Conservation (phyloP, 2,888 invertebrate species). For the Drosophila tripunctata region DNA sequence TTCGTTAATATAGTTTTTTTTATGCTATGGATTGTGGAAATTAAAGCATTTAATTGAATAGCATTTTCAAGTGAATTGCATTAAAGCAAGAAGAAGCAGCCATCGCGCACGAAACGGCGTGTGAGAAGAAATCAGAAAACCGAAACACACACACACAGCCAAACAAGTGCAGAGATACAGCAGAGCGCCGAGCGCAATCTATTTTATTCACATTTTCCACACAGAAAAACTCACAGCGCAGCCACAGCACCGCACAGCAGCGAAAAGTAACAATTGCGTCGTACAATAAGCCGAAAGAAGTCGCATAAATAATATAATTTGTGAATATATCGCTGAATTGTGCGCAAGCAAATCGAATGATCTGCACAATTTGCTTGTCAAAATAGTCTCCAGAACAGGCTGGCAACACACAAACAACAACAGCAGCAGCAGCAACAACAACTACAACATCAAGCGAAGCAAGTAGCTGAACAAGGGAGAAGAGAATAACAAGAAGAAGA, state of each 20-base stretch:
- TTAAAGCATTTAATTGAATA: not conserved
- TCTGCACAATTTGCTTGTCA: conserved; percentile 41
- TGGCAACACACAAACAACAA: conserved; percentile 23
- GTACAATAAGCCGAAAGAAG: conserved; percentile 36
- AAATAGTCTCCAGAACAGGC: conserved; percentile 42
- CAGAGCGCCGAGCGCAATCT: conserved; percentile 73
- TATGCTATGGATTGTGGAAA: conserved; percentile 29
- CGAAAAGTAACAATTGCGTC: conserved; percentile 68
- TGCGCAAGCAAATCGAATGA: conserved; percentile 39
- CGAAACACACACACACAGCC: conserved; percentile 41
- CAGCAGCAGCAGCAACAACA: conserved; percentile 3
- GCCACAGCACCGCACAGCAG: conserved; percentile 47
- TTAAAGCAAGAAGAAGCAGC: conserved; percentile 41
- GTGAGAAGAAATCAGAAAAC: conserved; percentile 52
- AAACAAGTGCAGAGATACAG: conserved; percentile 60
- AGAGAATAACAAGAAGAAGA: conserved; percentile 1
- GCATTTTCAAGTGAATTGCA: conserved; percentile 35
- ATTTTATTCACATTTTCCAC: conserved; percentile 75
- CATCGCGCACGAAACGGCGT: conserved; percentile 47
- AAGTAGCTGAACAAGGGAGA: conserved; percentile 26
- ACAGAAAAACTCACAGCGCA: conserved; percentile 54
- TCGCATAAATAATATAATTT: conserved; percentile 14
- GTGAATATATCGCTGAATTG: conserved; percentile 11
- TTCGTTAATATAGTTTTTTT: not conserved
- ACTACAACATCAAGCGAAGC: conserved; percentile 6